These are phyloP conservation scores for Anguilla marmorata DNA, from an alignment of 2,797 vertebrate genomes.

Conservation along the genomic window DNA sequence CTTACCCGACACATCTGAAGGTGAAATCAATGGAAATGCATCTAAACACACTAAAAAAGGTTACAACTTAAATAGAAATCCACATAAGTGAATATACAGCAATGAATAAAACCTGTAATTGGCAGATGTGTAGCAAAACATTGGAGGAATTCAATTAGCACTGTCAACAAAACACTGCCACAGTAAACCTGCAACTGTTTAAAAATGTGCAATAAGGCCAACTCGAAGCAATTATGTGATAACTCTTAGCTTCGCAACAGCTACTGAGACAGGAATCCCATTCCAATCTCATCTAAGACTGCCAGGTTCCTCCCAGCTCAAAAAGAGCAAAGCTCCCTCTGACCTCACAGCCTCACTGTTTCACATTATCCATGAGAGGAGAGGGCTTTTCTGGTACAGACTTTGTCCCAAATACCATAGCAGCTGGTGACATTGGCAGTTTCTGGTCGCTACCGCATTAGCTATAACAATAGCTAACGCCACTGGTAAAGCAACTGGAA, in stretches of 20 bases:
- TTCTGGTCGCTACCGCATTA: not conserved
- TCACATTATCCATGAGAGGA: not conserved
- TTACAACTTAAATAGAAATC: not conserved
- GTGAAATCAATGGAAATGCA: not conserved
- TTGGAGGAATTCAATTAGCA: not conserved
- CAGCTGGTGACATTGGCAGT: not conserved
- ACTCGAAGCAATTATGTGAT: not conserved
- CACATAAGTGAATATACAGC: not conserved
- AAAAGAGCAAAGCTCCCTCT: conserved; percentile 9
- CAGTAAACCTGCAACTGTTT: not conserved
- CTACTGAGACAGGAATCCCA: not conserved
- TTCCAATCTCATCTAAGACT: not conserved
- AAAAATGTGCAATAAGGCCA: not conserved
- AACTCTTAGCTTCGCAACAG: not conserved
- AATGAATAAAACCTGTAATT: not conserved
- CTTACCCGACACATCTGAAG: not conserved
- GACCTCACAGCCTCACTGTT: conserved; percentile 10
- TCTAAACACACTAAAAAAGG: not conserved
- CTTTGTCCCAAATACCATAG: not conserved
- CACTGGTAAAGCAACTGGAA: not conserved
- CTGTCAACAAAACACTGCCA: too few relatives aligned
- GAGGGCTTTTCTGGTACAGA: conserved; percentile 5
- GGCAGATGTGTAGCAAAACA: not conserved
- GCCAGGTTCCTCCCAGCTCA: not conserved
- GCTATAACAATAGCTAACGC: not conserved